These are phyloP conservation scores for Typhlichthys subterraneus DNA, from an alignment of 2,797 vertebrate genomes.

Conservation along the genomic window DNA sequence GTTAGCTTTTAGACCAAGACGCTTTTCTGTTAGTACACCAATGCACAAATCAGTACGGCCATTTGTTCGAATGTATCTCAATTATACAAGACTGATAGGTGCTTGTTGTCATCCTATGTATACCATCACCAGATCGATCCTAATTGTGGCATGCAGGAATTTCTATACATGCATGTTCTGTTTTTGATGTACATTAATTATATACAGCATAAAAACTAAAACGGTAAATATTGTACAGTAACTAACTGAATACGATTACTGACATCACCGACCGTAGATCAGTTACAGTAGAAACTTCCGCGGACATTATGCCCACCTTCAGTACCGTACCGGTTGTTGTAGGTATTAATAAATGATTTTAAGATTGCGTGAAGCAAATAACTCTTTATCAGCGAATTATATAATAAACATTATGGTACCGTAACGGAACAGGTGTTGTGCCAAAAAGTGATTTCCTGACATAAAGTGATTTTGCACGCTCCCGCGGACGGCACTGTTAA, in stretches of 20 bases:
- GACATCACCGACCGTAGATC: conserved; percentile 2
- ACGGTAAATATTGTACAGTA: neutral
- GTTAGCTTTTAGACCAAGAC: neutral
- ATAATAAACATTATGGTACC: no score
- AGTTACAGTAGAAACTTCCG: neutral
- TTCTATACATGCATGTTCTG: no score
- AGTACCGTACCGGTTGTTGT: neutral
- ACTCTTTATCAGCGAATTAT: no score
- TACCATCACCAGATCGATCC: neutral
- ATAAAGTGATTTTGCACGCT: no score
- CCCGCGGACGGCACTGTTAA: no score
- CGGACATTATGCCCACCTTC: neutral
- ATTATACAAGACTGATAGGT: neutral
- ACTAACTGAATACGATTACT: neutral
- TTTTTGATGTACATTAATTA: neutral
- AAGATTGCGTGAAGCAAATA: neutral
- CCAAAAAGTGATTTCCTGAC: no score
- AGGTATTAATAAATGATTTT: neutral
- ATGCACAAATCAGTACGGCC: neutral
- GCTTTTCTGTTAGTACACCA: neutral
- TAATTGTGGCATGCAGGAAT: no score
- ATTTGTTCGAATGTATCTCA: neutral
- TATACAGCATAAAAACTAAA: neutral
- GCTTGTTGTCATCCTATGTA: neutral
- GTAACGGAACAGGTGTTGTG: no score